A percentile compares a stretch with the other conserved stretches of the same genome.
Conservation (phyloP, 1,140 invertebrate species). For the Nebria ingens region DNA sequence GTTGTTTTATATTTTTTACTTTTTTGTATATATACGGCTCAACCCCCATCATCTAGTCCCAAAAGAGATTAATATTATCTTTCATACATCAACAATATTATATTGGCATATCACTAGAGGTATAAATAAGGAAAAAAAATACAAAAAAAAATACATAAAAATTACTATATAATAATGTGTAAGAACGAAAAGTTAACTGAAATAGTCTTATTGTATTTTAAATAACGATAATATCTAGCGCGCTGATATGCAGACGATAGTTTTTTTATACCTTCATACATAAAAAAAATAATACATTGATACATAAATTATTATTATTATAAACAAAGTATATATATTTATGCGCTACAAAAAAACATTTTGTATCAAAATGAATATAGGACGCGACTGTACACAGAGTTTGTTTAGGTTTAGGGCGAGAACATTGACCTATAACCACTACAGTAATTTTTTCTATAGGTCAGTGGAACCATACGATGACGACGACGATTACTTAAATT, state of each 20-base stretch:
- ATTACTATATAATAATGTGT: neutral
- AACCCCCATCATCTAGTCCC: slow-evolving; percentile 35
- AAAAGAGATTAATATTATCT: slow-evolving; percentile 21
- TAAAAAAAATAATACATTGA: too few species aligned
- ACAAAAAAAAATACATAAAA: neutral
- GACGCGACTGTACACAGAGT: neutral
- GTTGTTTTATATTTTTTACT: slow-evolving; percentile 34
- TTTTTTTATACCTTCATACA: neutral
- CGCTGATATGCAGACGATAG: neutral
- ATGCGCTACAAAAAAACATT: slow-evolving; percentile 3
- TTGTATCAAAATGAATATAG: slow-evolving; percentile 8
- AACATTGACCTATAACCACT: too few species aligned
- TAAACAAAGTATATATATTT: neutral
- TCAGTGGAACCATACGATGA: too few species aligned
- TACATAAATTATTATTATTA: neutral
- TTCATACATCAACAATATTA: slow-evolving; percentile 5
- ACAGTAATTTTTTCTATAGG: too few species aligned
- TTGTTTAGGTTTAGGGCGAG: neutral
- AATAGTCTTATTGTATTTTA: slow-evolving; percentile 7
- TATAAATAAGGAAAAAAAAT: neutral
- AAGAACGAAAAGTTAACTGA: slow-evolving; percentile 9
- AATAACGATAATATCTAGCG: slow-evolving; percentile 1
- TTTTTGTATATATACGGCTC: slow-evolving; percentile 33
- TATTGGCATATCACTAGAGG: slow-evolving; percentile 8
- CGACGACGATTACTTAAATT: too few species aligned